Percentiles rank a stretch among this genome's conserved stretches.
Evolutionary conservation across 2,113 vertebrate genomes (phyloP).

Genomic region (Actenoides lindsayi): DNA sequence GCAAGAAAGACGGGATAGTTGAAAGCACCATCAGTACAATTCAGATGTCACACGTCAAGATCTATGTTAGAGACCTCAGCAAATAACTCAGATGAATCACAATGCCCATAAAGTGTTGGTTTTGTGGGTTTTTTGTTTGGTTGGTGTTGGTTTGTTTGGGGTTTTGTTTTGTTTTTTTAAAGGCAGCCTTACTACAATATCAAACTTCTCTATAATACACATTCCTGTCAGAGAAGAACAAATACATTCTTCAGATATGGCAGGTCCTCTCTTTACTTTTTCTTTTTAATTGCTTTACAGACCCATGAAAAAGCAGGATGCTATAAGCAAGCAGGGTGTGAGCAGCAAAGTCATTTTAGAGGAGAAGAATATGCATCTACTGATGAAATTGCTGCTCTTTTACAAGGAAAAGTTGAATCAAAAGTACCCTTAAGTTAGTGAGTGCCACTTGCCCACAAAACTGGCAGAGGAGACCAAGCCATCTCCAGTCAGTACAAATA

Average conservation of each 20-base stretch:
- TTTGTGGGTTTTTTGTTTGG: neutral
- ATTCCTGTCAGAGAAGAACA: neutral
- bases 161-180: neutral
- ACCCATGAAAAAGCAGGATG: neutral
- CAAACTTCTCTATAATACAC: neutral
- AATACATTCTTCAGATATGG: neutral
- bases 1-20: neutral
- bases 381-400: neutral
- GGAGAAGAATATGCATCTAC: neutral
- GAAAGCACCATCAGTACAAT: neutral
- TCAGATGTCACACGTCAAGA: neutral
- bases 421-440: neutral
- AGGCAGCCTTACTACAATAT: neutral
- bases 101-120: neutral
- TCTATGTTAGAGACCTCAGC: neutral
- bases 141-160: neutral
- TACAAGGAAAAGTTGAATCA: neutral
- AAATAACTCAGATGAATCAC: neutral
- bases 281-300: neutral
- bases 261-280: neutral
- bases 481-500: neutral
- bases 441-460: neutral
- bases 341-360: neutral
- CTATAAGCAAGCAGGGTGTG: neutral
- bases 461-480: neutral